Evolutionary conservation across 2,888 invertebrate species (phyloP).

Genomic region (Chrysolina haemoptera): DNA sequence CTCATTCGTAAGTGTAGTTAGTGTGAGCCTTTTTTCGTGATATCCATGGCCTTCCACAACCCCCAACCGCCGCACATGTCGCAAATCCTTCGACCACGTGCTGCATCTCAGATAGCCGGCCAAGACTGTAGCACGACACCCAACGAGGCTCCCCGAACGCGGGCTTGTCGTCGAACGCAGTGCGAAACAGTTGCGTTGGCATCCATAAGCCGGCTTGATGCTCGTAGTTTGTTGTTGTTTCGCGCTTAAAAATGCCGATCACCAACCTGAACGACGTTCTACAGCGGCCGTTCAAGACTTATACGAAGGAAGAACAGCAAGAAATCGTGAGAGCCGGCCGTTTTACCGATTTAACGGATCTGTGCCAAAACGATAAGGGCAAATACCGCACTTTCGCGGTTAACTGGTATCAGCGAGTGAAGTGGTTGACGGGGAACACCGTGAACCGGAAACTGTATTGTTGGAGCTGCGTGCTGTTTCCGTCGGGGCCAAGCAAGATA

Average conservation of each 20-base stretch:
- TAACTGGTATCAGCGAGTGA: constrained; percentile 38
- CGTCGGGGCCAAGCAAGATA: constrained; percentile 26
- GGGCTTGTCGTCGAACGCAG: constrained; percentile 30
- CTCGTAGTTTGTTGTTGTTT: background rate
- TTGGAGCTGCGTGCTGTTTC: constrained; percentile 38
- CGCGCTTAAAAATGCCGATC: constrained; percentile 24
- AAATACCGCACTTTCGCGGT: constrained; percentile 33
- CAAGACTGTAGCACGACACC: constrained; percentile 14
- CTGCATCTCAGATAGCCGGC: constrained; percentile 7
- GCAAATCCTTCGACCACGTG: constrained; percentile 24
- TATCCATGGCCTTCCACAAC: background rate
- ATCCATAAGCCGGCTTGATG: constrained; percentile 25
- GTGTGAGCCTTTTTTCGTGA: no score
- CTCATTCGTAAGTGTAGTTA: no score
- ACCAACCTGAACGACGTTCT: constrained; percentile 32
- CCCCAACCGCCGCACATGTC: background rate
- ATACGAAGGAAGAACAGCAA: constrained; percentile 33
- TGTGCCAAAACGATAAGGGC: constrained; percentile 40
- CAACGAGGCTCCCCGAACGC: constrained; percentile 37
- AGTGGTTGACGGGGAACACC: constrained; percentile 34
- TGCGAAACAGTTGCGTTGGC: constrained; percentile 25
- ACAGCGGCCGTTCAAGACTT: constrained; percentile 34
- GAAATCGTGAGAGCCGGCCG: constrained; percentile 34
- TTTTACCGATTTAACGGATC: constrained; percentile 33
- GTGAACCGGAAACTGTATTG: constrained; percentile 35